phyloP scores from a whole-genome alignment of 30 jellyfish, hydroid and myxozoan species.

The Sanderia malayensis region DNA sequence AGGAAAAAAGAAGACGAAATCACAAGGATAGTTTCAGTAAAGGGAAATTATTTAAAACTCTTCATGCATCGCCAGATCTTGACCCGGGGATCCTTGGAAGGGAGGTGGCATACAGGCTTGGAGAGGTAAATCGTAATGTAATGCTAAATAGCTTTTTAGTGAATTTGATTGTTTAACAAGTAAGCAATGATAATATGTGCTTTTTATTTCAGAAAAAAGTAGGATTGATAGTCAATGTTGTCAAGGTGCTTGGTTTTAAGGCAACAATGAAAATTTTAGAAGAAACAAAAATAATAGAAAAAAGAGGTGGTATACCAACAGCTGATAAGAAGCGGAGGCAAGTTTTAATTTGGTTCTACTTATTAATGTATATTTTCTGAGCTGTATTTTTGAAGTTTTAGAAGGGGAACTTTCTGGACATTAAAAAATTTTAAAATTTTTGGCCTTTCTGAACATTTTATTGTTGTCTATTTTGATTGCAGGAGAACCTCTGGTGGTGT shows the following conservation, averaged over 20 bases:
- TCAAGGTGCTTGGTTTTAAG: conserved; percentile 73
- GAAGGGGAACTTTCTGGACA: too few relatives aligned
- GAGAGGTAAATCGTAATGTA: conserved; percentile 50
- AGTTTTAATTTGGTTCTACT: neutral
- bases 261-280: conserved; percentile 71
- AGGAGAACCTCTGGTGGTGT: conserved; percentile 94
- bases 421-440: too few relatives aligned
- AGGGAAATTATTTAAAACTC: conserved; percentile 34
- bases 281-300: conserved; percentile 71
- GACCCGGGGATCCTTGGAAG: conserved; percentile 80
- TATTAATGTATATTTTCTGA: too few relatives aligned
- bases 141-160: neutral
- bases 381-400: too few relatives aligned
- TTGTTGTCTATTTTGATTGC: neutral
- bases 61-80: conserved; percentile 62
- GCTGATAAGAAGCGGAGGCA: conserved; percentile 65
- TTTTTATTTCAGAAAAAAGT: conserved; percentile 54
- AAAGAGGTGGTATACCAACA: conserved; percentile 70
- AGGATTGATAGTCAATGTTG: conserved; percentile 66
- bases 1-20: too few relatives aligned
- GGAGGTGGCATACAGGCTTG: conserved; percentile 85
- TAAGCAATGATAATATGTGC: too few relatives aligned
- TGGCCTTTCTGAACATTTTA: too few relatives aligned
- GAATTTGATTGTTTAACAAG: too few relatives aligned
- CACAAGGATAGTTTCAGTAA: too few relatives aligned